Percentiles rank a stretch among this genome's conserved stretches.
Evolutionary conservation across 2,888 invertebrate genomes (phyloP).

Genomic region (Synergus japonicus): DNA sequence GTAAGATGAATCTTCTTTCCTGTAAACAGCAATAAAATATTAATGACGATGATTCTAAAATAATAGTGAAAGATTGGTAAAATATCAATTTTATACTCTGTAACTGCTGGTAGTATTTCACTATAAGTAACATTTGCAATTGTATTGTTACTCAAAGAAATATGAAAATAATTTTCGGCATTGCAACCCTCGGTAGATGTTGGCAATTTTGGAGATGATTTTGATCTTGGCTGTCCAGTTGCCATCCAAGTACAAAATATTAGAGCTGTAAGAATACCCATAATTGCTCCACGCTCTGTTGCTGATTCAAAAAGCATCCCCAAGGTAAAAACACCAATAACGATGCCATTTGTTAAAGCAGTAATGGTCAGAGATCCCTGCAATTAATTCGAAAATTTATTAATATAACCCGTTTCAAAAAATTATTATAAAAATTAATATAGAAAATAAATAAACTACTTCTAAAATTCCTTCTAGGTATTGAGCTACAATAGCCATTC

Average conservation of each 20-base stretch:
- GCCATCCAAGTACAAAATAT: slow-evolving; percentile 89
- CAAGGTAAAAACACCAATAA: slow-evolving; percentile 89
- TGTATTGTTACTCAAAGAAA: slow-evolving; percentile 77
- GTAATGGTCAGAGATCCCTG: slow-evolving; percentile 92
- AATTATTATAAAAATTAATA: neutral
- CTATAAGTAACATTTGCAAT: neutral
- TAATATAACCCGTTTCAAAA: neutral
- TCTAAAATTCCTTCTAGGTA: slow-evolving; percentile 81
- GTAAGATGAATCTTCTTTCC: slow-evolving; percentile 49
- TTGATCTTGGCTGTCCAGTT: slow-evolving; percentile 88
- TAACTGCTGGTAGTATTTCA: neutral
- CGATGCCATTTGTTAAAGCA: slow-evolving; percentile 91
- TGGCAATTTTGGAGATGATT: slow-evolving; percentile 76
- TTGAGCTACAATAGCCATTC: slow-evolving; percentile 83
- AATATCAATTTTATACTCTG: neutral
- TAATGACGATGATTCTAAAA: too few relatives aligned
- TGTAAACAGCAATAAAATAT: neutral
- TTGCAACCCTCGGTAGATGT: neutral
- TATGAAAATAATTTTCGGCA: slow-evolving; percentile 65
- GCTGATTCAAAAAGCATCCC: slow-evolving; percentile 89
- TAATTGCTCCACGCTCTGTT: slow-evolving; percentile 86
- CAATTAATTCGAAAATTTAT: slow-evolving; percentile 8
- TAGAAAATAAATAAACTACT: slow-evolving; percentile 56
- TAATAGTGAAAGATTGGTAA: too few relatives aligned
- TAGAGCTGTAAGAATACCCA: slow-evolving; percentile 84